Evolutionary conservation across 1,140 invertebrate genomes (phyloP), one percentile per base, ranked within the genome.

Genomic region (Drosophila busckii): DNA sequence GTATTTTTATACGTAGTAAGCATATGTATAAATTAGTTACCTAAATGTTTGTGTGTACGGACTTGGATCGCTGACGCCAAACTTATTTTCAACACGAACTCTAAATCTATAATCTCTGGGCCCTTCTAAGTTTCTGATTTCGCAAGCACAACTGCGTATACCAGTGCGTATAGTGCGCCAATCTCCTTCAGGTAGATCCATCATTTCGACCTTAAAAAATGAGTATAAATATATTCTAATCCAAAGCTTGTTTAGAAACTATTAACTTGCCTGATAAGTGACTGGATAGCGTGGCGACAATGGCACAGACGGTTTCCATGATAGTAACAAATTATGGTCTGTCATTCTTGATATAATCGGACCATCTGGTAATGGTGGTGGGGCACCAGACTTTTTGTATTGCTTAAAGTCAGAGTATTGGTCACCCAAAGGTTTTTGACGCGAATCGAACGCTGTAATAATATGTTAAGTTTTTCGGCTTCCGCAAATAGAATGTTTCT

Each of bases 51-150:
- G 90, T 0, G 93, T 93, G 82, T 92, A 96, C 3, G 96, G 95
- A 19, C 95, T 97, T 0, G 97, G 96, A 84, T 98, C 97, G 86
- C 96, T 97, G n/a, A 98, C 91, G n/a, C 97, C 97, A 80, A 95
- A 96, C 87, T 96, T 96, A 86, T 98, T 98, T 82, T 98, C 96
- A 1, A 98, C 97, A n/a, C 96, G 91, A 16, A 98, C 91, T 31
- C 97, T 90, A 89, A 98, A 98, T 84, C 94, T 94, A 88, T 97
- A 98, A 88, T 98, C 96, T 42, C 93, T 90, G 88, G 94, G 94
- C 0, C 96, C 95, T 69, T 94, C 92, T 23, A 95, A 89, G 86
- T 94, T 94, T 16, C 92, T 89, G 35, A 98, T 93, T 71, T 96
- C 95, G 80, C 94, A 96, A 12, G 92, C 91, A 71, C 94, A 96